These are phyloP conservation scores for Ganaspis sp. DNA, from an alignment of 1,140 invertebrate species.

Conservation along the genomic window DNA sequence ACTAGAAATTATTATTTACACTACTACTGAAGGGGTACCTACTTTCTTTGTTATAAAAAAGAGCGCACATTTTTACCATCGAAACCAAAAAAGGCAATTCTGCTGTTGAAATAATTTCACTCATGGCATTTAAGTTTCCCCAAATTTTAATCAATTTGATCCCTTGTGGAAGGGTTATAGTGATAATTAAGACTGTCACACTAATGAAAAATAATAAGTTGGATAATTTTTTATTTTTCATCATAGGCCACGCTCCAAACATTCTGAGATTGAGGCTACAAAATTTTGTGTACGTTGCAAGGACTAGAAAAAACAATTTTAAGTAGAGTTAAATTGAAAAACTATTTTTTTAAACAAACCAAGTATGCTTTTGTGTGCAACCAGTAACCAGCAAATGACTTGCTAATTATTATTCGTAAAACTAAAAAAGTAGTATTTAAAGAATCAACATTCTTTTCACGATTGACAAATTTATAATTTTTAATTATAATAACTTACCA, in stretches of 20 bases:
- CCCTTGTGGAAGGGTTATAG: slow-evolving; percentile 35
- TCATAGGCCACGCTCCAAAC: slow-evolving; percentile 10
- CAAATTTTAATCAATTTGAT: slow-evolving; percentile 3
- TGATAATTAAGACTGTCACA: slow-evolving; percentile 22
- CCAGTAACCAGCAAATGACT: too few species aligned
- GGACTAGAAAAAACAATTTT: too few species aligned
- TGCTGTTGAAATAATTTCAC: slow-evolving; percentile 32
- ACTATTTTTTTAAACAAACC: too few species aligned
- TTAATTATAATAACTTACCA: too few species aligned
- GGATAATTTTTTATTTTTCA: not conserved
- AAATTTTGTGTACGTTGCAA: not conserved
- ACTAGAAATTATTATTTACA: too few species aligned
- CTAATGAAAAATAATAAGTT: not conserved
- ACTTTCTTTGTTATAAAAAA: slow-evolving; percentile 37
- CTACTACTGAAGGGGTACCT: too few species aligned
- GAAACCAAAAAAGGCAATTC: slow-evolving; percentile 4
- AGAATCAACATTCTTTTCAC: too few species aligned
- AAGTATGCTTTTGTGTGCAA: too few species aligned
- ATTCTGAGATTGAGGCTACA: not conserved
- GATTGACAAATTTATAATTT: too few species aligned
- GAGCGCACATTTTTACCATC: slow-evolving; percentile 23
- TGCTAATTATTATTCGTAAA: too few species aligned
- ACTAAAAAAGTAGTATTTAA: too few species aligned
- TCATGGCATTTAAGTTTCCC: slow-evolving; percentile 30
- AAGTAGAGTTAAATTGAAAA: too few species aligned